Conservation (phyloP, 2,113 vertebrate genomes). For the Aspiorhynchus laticeps region DNA sequence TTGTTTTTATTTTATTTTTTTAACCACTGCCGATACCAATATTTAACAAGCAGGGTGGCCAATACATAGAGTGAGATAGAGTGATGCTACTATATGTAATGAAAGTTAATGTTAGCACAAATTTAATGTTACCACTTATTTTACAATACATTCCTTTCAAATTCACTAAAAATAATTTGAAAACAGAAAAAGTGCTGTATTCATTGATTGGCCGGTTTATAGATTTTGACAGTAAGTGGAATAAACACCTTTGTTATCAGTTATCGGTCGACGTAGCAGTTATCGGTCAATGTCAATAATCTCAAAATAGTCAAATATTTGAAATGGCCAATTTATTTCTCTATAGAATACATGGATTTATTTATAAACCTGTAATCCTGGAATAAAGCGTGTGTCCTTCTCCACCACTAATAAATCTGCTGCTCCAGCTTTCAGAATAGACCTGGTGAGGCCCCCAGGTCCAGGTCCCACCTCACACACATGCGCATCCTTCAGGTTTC, state of each 20-base stretch:
- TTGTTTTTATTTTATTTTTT: background rate
- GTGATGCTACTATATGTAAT: background rate
- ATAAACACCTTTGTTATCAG: background rate
- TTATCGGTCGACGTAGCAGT: background rate
- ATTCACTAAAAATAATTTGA: background rate
- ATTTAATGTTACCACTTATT: background rate
- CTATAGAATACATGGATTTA: background rate
- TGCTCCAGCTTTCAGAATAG: slow-evolving; percentile 85
- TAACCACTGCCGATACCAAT: background rate
- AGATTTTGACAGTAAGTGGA: background rate
- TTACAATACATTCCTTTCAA: background rate
- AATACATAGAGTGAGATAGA: background rate
- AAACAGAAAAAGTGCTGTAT: background rate
- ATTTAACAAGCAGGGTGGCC: background rate
- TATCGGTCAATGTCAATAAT: background rate
- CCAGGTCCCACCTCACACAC: slow-evolving; percentile 98
- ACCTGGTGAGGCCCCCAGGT: slow-evolving; percentile 92
- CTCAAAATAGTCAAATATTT: background rate
- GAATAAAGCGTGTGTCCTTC: slow-evolving; percentile 92
- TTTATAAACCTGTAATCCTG: slow-evolving; percentile 86
- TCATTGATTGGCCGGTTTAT: background rate
- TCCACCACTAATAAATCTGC: slow-evolving; percentile 91
- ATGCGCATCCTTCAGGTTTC: slow-evolving; percentile 78
- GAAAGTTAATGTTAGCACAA: background rate
- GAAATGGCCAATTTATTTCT: background rate